phyloP scores from a whole-genome alignment of 2,797 vertebrate species.

The Heteromormyrus szaboi region DNA sequence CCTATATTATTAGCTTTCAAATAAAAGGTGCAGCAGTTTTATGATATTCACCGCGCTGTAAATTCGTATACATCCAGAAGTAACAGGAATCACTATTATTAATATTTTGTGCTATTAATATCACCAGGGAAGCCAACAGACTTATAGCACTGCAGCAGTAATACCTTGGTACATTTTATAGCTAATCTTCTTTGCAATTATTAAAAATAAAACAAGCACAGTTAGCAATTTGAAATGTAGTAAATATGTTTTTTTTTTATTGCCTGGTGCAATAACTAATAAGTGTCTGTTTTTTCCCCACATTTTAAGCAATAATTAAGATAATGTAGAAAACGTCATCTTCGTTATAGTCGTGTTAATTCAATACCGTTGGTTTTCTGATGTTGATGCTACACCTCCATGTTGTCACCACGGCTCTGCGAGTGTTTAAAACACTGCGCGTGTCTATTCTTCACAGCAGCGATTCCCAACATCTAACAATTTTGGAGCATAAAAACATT shows the following conservation, averaged over 20 bases:
- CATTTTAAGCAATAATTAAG: not conserved
- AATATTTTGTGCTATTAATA: not conserved
- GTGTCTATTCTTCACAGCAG: not conserved
- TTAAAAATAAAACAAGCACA: not conserved
- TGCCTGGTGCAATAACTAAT: not conserved
- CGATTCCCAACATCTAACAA: not conserved
- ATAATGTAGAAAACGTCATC: not conserved
- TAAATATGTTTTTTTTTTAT: not conserved
- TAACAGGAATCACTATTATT: not conserved
- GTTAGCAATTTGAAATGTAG: not conserved
- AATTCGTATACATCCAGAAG: not conserved
- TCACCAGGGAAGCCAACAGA: not conserved
- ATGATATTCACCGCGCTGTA: not conserved
- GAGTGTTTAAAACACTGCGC: not conserved
- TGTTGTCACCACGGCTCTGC: not conserved
- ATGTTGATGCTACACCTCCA: not conserved
- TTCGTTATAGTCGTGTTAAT: not conserved
- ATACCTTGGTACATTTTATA: not conserved
- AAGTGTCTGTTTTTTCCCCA: not conserved
- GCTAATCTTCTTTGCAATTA: not conserved
- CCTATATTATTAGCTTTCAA: not conserved
- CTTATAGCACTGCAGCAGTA: not conserved
- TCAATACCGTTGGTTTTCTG: not conserved
- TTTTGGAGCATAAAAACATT: not conserved
- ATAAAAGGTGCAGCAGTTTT: not conserved